These are phyloP conservation scores for Hirudo medicinalis DNA, from an alignment of 1,140 invertebrate genomes.

Conservation along the genomic window DNA sequence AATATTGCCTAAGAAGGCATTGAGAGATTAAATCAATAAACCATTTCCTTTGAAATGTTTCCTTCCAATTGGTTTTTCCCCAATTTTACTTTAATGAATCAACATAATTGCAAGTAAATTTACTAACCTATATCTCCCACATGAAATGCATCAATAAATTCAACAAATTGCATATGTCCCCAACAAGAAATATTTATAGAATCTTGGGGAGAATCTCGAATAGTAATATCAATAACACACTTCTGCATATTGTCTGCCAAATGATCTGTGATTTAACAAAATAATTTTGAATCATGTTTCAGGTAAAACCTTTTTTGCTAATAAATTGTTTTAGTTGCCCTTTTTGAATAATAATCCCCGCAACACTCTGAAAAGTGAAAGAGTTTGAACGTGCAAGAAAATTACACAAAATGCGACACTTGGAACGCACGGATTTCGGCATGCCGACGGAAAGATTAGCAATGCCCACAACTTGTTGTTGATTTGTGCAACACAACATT, in stretches of 20 bases:
- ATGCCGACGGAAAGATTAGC: not conserved
- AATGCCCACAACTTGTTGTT: not conserved
- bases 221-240: conserved; percentile 8
- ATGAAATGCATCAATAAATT: conserved; percentile 5
- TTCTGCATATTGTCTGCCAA: not conserved
- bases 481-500: not conserved
- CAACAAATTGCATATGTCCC: not conserved
- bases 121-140: not conserved
- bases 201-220: conserved; percentile 1
- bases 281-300: not conserved
- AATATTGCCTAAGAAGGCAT: too few species aligned
- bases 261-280: not conserved
- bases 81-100: too few species aligned
- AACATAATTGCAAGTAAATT: too few species aligned
- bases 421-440: not conserved
- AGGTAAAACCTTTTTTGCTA: not conserved
- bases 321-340: not conserved
- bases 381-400: not conserved
- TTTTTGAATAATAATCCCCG: conserved; percentile 2
- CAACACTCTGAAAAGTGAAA: not conserved
- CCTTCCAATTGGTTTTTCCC: too few species aligned
- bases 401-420: not conserved
- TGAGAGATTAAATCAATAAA: too few species aligned
- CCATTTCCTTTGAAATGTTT: too few species aligned
- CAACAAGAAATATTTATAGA: conserved; percentile 2